phyloP scores from a whole-genome alignment of 1,140 invertebrate species.

The Papilio polytes region DNA sequence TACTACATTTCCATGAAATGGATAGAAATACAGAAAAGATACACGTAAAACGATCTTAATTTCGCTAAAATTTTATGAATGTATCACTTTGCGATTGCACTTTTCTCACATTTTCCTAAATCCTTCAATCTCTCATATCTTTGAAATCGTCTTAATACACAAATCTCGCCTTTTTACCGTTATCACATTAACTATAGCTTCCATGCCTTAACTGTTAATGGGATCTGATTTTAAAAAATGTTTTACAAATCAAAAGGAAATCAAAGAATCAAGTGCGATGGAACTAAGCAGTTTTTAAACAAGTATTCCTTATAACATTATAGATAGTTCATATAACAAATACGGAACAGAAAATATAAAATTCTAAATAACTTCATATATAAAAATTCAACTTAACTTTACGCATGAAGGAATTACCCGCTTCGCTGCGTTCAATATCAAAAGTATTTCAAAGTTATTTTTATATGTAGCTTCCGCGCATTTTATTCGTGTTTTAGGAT shows the following conservation, averaged over 20 bases:
- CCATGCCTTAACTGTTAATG: no score
- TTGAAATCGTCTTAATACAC: no score
- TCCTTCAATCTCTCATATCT: no score
- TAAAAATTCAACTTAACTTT: conserved; percentile 9
- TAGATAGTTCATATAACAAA: not conserved
- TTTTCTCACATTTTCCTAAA: no score
- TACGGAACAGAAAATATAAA: not conserved
- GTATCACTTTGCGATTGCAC: not conserved
- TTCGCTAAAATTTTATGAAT: not conserved
- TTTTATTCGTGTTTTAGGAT: not conserved
- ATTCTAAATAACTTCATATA: not conserved
- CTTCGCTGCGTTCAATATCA: not conserved
- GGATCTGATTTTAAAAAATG: no score
- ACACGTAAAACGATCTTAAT: not conserved
- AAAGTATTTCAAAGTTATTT: conserved; percentile 17
- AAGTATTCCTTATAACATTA: not conserved
- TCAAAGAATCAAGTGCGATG: not conserved
- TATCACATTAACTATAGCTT: no score
- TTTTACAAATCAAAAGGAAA: no score
- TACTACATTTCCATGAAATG: not conserved
- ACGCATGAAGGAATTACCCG: not conserved
- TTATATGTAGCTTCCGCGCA: not conserved
- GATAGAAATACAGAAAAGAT: no score
- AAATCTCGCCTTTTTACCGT: no score
- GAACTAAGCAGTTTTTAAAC: not conserved